Evolutionary conservation across 2,888 invertebrate genomes (phyloP), one percentile per base, ranked within the genome.

Genomic region (Neoaliturus tenellus): DNA sequence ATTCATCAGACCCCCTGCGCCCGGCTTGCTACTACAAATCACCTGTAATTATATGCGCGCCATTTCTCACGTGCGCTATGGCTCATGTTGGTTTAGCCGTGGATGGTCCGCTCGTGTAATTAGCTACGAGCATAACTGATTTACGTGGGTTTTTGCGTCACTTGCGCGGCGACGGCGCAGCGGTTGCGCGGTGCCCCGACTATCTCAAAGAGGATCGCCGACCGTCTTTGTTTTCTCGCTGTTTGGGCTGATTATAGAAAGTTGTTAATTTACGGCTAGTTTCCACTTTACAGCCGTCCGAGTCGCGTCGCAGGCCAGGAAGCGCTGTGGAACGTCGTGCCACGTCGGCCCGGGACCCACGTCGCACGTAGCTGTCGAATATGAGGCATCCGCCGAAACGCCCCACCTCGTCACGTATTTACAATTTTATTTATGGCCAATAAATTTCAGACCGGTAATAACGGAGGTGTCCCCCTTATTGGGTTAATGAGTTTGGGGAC

Each of bases 371-470:
- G 55, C 23, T 14, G 1, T 12, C 6, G 25, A 5, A 12, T 14
- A 44, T 14, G 44, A 44, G 17, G 44, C 44, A 12, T 44, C 17
- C 71, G 25, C 62, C 28, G 62, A 28, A 14, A 62, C 62, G 62
- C 28, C 62, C 28, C 25, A 5, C 4, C 69, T 69, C 69, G 39
- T 69, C 69, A 69, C 69, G 69, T 69, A 14, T 33, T 69, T 69
- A 44, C 44, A 23, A 44, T 44, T 41, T 75, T 75, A 75, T 75
- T 75, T 75, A 75, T 75, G 73, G 25, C 73, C 44, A 44, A 75
- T 75, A 75, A 75, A 75, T 75, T 75, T 75, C 73, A 12, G 44
- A 75, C 39, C n/a, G 2, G 73, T 75, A 75, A 75, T 75, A 75
- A 75, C 39, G 17, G 71, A 33, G 44, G 41, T 44, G 51, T 51